Evolutionary conservation across 1,140 invertebrate species (phyloP), one percentile per base, ranked within the genome.

Genomic region (Drosophila watanabei): DNA sequence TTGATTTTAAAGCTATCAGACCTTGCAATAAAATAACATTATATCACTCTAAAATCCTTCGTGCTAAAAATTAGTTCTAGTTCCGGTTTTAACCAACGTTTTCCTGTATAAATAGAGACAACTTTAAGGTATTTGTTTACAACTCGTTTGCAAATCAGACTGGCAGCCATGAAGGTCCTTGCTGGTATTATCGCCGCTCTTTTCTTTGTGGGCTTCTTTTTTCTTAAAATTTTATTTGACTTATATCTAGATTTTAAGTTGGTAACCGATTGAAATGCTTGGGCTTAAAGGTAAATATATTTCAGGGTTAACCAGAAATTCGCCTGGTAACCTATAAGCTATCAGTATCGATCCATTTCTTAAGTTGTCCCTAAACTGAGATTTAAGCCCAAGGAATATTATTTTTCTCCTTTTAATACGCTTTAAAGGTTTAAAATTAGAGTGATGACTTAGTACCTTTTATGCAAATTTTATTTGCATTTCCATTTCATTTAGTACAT

Each of bases 91-190:
- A 9, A 8, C 18, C 8, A 24, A 1, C 4, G 9, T 13, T 20
- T 43, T 14, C 13, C 45, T 28, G 28, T 43, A 66, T 65, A 69
- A 49, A 28, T 1, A 28, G 16, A 4, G 7, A 6, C 4, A 7
- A 11, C 6, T 13, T 33, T 14, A 4, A 11, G 10, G 13, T 10
- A 13, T 41, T 5, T 9, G 18, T 4, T 7, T 2, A 45, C 4
- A 13, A 10, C 5, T 13, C 9, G 30, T 4, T 37, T 18, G 5
- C 20, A 45, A 46, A n/a, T 10, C 13, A 24, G 13, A 35, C 39
- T 20, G 6, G 6, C 8, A 45, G 32, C n/a, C 24, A 68, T 68
- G 64, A 68, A 68, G 43, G 32, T 68, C 64, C 13, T 37, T 2
- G 20, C 43, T 33, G 58, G 43, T n/a, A 1, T 62, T 9, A 3